phyloP scores from a whole-genome alignment of 2,113 vertebrate species.

The Delphinus delphis region DNA sequence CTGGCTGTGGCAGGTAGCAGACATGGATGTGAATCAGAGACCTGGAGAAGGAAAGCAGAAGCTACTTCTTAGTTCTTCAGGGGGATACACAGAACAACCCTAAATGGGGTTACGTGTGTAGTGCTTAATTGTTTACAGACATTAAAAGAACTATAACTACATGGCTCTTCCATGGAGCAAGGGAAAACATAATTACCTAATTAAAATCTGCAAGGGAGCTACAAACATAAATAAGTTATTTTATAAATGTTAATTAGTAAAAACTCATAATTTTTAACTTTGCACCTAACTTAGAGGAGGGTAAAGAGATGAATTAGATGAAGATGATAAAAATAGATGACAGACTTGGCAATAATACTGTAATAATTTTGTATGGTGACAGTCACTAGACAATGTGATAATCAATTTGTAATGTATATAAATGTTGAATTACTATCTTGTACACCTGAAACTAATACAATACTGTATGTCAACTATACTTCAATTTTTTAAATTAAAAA shows the following conservation, averaged over 20 bases:
- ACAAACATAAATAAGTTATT: background rate
- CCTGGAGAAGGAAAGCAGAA: background rate
- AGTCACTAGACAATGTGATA: background rate
- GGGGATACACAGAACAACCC: background rate
- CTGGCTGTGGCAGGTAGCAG: background rate
- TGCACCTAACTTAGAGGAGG: background rate
- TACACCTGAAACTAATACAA: background rate
- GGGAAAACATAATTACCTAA: background rate
- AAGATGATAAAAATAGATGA: background rate
- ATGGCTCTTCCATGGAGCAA: background rate
- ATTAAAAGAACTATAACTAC: background rate
- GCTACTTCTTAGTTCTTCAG: background rate
- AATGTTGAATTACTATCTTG: background rate
- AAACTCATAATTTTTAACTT: background rate
- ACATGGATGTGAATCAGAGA: fast-evolving
- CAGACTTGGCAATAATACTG: background rate
- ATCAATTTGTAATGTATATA: background rate
- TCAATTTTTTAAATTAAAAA: too few relatives aligned
- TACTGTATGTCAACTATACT: too few relatives aligned
- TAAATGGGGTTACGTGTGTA: background rate
- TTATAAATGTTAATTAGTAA: background rate
- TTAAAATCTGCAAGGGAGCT: background rate
- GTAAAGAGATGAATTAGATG: background rate
- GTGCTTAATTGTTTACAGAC: background rate
- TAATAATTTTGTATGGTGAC: background rate